These are phyloP conservation scores for Eupithecia centaureata DNA, from an alignment of 2,888 invertebrate genomes.

Conservation along the genomic window DNA sequence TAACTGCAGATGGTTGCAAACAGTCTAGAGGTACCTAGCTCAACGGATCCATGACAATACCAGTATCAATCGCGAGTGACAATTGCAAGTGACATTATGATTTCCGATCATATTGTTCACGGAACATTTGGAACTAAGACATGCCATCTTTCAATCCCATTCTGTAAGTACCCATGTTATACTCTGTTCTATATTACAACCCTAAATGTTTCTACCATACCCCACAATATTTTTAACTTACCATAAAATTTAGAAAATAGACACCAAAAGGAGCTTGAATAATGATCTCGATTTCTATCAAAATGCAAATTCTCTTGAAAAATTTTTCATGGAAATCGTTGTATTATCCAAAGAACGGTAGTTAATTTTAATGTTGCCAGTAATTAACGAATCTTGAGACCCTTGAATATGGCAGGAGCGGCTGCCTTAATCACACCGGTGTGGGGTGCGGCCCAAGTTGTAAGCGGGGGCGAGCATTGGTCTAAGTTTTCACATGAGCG, in stretches of 20 bases:
- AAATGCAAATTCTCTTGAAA: slow-evolving; percentile 19
- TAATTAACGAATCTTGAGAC: slow-evolving; percentile 80
- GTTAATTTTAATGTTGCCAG: slow-evolving; percentile 79
- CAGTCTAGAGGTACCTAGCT: no score
- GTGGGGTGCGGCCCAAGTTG: slow-evolving; percentile 26
- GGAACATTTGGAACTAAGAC: no score
- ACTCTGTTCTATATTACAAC: background rate
- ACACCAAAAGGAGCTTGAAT: slow-evolving; percentile 1
- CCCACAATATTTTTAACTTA: background rate
- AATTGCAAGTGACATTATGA: no score
- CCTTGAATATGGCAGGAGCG: slow-evolving; percentile 71
- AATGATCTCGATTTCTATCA: slow-evolving; percentile 5
- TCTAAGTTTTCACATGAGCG: background rate
- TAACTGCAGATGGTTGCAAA: no score
- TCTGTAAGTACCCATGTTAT: background rate
- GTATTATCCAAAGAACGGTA: slow-evolving; percentile 67
- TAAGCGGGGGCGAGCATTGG: slow-evolving; percentile 38
- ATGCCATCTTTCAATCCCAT: background rate
- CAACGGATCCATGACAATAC: no score
- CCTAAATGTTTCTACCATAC: background rate
- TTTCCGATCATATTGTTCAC: no score
- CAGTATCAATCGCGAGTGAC: no score
- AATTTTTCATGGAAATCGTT: slow-evolving; percentile 50
- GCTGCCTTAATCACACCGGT: slow-evolving; percentile 63
- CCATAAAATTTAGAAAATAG: background rate